Percentiles rank a stretch among this genome's conserved stretches.
Evolutionary conservation across 2,888 invertebrate genomes (phyloP).

Genomic region (Aleiodes testaceus): DNA sequence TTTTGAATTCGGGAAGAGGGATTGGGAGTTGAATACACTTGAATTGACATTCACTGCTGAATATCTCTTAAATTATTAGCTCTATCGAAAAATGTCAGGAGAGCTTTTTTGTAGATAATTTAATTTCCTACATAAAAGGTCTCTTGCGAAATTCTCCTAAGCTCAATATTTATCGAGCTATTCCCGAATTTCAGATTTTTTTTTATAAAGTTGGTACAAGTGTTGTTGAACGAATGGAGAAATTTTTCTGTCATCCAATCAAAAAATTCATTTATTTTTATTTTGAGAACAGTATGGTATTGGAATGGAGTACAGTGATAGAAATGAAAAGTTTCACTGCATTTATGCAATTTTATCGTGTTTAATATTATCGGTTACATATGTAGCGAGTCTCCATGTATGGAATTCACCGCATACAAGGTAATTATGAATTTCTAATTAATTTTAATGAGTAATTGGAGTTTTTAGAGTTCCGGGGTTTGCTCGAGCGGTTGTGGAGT

Average conservation of each 20-base stretch:
- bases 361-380: constrained; percentile 83
- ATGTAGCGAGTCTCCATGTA: constrained; percentile 91
- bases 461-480: no score
- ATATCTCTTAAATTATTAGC: no score
- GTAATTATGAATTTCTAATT: constrained; percentile 71
- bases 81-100: no score
- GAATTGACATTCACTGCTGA: no score
- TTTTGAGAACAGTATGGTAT: constrained; percentile 60
- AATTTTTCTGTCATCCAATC: constrained; percentile 33
- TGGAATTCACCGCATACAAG: constrained; percentile 87
- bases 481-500: not conserved
- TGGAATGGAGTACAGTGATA: constrained; percentile 65
- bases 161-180: no score
- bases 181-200: no score
- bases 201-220: not conserved
- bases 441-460: no score
- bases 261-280: constrained; percentile 29
- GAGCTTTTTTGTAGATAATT: no score
- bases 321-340: constrained; percentile 71
- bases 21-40: no score
- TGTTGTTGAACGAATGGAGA: constrained; percentile 39
- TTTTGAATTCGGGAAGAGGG: no score
- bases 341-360: constrained; percentile 82
- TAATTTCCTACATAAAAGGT: no score
- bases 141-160: no score